Evolutionary conservation across 2,888 invertebrate genomes (phyloP).

Genomic region (Conchocele bisecta): DNA sequence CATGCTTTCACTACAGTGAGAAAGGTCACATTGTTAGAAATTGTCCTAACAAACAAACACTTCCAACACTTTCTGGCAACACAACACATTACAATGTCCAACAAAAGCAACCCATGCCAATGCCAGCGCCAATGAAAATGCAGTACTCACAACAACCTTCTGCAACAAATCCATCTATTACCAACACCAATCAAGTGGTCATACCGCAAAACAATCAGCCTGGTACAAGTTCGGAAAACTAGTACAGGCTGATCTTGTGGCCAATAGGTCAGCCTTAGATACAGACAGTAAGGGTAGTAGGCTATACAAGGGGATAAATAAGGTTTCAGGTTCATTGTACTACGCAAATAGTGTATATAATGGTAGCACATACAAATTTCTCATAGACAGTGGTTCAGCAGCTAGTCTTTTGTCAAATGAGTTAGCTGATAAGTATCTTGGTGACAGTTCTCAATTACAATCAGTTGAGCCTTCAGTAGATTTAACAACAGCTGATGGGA

Average conservation of each 20-base stretch:
- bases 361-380: neutral
- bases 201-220: neutral
- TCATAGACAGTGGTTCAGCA: neutral
- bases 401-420: neutral
- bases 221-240: neutral
- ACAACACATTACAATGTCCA: too few relatives aligned
- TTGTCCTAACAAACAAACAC: neutral
- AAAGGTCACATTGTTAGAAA: slow-evolving; percentile 2
- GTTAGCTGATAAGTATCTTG: neutral
- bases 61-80: too few relatives aligned
- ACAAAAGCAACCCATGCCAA: too few relatives aligned
- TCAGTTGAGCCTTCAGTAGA: neutral
- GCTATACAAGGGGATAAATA: neutral
- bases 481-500: neutral
- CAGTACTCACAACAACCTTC: too few relatives aligned
- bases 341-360: neutral
- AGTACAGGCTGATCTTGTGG: slow-evolving; percentile 2
- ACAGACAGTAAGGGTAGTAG: neutral
- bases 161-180: too few relatives aligned
- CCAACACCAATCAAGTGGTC: too few relatives aligned
- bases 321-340: neutral
- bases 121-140: too few relatives aligned
- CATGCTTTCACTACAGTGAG: neutral
- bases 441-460: neutral
- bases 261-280: neutral